Evolutionary conservation across 2,113 vertebrate genomes (phyloP).

Genomic region (Menidia beryllina): DNA sequence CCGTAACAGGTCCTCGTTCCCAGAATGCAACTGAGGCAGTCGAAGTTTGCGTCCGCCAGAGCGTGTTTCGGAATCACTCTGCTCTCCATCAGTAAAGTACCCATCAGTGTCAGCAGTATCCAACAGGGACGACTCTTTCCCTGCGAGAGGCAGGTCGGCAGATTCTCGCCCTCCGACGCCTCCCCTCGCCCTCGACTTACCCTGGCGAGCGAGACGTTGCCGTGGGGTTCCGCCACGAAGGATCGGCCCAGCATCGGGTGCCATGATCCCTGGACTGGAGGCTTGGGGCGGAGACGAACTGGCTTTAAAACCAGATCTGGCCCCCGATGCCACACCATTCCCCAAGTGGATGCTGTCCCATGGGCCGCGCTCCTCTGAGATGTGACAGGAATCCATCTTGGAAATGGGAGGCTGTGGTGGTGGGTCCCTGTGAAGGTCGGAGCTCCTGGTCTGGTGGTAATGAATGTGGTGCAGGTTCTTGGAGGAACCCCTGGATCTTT

Average conservation of each 20-base stretch:
- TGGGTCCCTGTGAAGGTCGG: slow-evolving; percentile 64
- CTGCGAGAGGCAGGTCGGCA: slow-evolving; percentile 38
- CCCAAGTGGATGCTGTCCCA: slow-evolving; percentile 45
- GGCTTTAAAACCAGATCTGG: slow-evolving; percentile 47
- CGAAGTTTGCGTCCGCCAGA: slow-evolving; percentile 80
- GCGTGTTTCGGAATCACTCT: slow-evolving; percentile 89
- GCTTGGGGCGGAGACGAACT: slow-evolving; percentile 56
- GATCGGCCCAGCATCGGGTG: slow-evolving; percentile 75
- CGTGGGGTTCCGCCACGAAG: slow-evolving; percentile 75
- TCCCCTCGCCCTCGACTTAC: slow-evolving; percentile 81
- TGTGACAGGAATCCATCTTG: slow-evolving; percentile 85
- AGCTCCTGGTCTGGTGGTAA: slow-evolving; percentile 67
- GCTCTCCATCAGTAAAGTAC: slow-evolving; percentile 93
- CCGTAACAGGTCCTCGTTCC: slow-evolving; percentile 90
- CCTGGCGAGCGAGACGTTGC: slow-evolving; percentile 86
- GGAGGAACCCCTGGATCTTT: slow-evolving; percentile 52
- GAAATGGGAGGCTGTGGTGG: slow-evolving; percentile 83
- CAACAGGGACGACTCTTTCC: slow-evolving; percentile 82
- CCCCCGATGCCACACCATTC: slow-evolving; percentile 46
- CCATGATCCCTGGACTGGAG: slow-evolving; percentile 73
- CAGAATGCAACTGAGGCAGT: slow-evolving; percentile 86
- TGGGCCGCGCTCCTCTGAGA: slow-evolving; percentile 70
- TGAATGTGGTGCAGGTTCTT: slow-evolving; percentile 59
- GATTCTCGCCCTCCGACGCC: slow-evolving; percentile 26
- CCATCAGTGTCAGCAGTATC: slow-evolving; percentile 89